Percentiles rank a stretch among this genome's conserved stretches.
Evolutionary conservation across 1,140 invertebrate species (phyloP).

Genomic region (Papilio dardanus): DNA sequence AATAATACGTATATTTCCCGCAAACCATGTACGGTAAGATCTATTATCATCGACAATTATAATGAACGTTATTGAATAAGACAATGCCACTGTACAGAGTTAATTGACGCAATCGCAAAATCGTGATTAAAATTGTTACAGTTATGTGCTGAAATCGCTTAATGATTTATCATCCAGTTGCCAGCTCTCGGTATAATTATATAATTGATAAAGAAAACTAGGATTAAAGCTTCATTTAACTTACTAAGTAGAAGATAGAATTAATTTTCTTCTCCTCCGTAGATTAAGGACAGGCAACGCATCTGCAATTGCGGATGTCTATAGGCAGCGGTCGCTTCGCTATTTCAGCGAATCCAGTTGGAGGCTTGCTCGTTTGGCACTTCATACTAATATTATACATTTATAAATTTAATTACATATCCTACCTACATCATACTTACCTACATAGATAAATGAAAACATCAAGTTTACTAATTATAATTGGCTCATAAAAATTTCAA

Average conservation of each 20-base stretch:
- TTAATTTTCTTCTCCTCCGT: too few relatives aligned
- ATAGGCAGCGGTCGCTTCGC: too few relatives aligned
- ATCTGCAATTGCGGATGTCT: too few relatives aligned
- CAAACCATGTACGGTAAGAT: constrained; percentile 7
- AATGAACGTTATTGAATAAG: constrained; percentile 29
- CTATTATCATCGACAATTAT: constrained; percentile 13
- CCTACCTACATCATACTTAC: too few relatives aligned
- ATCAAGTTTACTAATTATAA: background rate
- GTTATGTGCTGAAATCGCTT: constrained; percentile 19
- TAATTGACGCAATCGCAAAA: constrained; percentile 30
- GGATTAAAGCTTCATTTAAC: background rate
- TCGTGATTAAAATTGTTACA: constrained; percentile 34
- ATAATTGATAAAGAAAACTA: background rate
- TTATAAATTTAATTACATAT: too few relatives aligned
- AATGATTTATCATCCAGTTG: constrained; percentile 24
- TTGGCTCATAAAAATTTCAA: background rate
- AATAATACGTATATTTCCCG: background rate
- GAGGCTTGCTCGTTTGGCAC: too few relatives aligned
- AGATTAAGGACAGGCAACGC: too few relatives aligned
- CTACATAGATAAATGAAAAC: too few relatives aligned
- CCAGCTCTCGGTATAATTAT: background rate
- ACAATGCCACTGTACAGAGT: constrained; percentile 24
- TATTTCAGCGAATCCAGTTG: too few relatives aligned
- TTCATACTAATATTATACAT: too few relatives aligned
- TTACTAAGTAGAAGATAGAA: too few relatives aligned